Base-by-base conservation (phyloP, 2,113 vertebrate species). In the Cathartes aura region DNA sequence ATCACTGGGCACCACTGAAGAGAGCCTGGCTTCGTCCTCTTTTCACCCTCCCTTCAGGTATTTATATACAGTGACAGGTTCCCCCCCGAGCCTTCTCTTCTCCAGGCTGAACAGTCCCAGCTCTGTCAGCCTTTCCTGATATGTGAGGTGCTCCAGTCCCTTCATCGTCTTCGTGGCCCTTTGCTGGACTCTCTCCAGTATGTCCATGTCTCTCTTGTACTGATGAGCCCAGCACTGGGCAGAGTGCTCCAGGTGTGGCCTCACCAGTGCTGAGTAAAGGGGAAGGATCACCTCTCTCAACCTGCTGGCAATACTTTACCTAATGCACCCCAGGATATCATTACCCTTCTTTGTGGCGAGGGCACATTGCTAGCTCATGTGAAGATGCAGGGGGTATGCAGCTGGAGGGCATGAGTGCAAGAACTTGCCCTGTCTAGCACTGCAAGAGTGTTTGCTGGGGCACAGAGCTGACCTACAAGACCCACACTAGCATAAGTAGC, bases 341-440 rank as follows among this genome's bases (percentile, higher is more conserved):
- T 24, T 45, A 8, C 4, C 12, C 29, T 23, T 42, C 27, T 67
- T 38, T 50, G 53, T 4, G 3, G 22, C 40, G 27, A 14, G 64
- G 12, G 27, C 26, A 10, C 0, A 0, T 27, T 56, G 26, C 17
- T 73, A 15, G 13, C 38, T 43, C 21, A 6, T 3, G 6, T 42
- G 53, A 40, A 59, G 58, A 5, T 36, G 62, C 26, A 53, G 50
- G 32, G 32, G 20, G 7, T 22, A 2, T 21, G 26, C 71, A 90
- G 64, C 68, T 36, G 1, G 20, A 82, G 53, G 22, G 48, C 50
- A 12, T 1, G 27, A 50, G 23, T 34, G 68, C 92, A 68, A 83
- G 89, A 82, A 40, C 72, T 45, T 67, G 36, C 27, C 45, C 43
- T 47, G 15, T 13, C 23, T 40, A 19, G 47, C 18, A 6, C 22